Evolutionary conservation across 2,113 vertebrate genomes (phyloP).

Genomic region (Chloropsis cyanopogon): DNA sequence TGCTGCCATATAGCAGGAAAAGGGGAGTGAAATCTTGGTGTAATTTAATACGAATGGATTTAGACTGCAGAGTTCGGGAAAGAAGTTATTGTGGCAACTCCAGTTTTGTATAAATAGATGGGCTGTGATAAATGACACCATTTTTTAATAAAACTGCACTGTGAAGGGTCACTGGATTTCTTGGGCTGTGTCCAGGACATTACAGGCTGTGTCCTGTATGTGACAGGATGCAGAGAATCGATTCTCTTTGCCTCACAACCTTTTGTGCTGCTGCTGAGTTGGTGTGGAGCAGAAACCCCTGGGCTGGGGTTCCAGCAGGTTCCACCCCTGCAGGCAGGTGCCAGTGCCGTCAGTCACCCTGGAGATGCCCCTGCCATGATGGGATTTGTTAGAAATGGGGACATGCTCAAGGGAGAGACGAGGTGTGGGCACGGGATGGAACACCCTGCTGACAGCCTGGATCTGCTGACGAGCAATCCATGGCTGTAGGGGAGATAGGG

Average conservation of each 20-base stretch:
- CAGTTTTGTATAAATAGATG: not conserved
- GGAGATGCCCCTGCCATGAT: not conserved
- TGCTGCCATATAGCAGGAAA: not conserved
- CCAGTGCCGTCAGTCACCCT: not conserved
- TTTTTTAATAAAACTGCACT: not conserved
- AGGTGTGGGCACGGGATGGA: not conserved
- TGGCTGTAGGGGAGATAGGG: not conserved
- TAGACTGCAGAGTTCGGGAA: not conserved
- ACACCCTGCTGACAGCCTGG: not conserved
- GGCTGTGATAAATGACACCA: not conserved
- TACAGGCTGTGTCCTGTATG: not conserved
- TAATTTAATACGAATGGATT: not conserved
- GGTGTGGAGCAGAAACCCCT: fast-evolving
- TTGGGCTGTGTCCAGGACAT: not conserved
- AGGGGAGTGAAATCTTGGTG: not conserved
- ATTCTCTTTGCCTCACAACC: not conserved
- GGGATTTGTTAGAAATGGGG: not conserved
- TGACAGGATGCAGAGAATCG: not conserved
- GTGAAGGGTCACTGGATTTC: not conserved
- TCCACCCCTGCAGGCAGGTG: not conserved
- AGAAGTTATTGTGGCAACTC: not conserved
- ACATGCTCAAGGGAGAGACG: not conserved
- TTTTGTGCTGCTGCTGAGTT: not conserved
- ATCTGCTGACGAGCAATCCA: not conserved
- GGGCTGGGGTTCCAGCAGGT: not conserved